Percentiles rank a stretch among this genome's conserved stretches.
phyloP scores from a whole-genome alignment of 2,113 vertebrate species.

The Phodopus roborovskii region DNA sequence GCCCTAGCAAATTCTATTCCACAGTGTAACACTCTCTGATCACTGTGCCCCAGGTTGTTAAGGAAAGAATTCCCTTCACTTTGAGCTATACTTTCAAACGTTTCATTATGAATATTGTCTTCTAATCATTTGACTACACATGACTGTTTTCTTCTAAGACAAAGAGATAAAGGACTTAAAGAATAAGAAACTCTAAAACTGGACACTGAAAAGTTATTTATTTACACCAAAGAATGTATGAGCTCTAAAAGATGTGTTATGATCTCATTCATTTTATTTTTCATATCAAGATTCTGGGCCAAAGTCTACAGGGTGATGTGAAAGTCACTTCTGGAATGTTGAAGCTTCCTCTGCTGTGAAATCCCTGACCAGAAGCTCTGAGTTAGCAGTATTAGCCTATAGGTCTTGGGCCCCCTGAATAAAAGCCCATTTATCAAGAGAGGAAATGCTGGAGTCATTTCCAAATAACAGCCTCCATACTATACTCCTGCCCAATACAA shows the following conservation, averaged over 20 bases:
- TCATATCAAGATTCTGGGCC: background rate
- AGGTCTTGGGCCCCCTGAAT: background rate
- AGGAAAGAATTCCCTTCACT: background rate
- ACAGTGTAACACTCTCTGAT: background rate
- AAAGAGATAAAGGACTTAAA: conserved; percentile 35
- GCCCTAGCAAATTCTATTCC: background rate
- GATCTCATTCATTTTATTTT: background rate
- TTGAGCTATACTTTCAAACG: background rate
- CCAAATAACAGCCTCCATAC: background rate
- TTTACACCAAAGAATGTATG: background rate
- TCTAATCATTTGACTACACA: conserved; percentile 9
- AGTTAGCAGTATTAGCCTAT: background rate
- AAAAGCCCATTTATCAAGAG: background rate
- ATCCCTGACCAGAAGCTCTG: background rate
- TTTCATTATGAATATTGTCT: background rate
- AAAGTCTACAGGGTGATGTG: background rate
- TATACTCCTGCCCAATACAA: background rate
- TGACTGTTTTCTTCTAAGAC: background rate
- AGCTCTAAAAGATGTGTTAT: background rate
- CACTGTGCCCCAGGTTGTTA: background rate
- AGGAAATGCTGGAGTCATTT: background rate
- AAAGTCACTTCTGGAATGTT: background rate
- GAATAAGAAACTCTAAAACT: conserved; percentile 20
- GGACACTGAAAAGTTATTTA: background rate
- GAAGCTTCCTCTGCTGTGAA: background rate